These are phyloP conservation scores for Sesamia inferens DNA, from an alignment of 2,888 invertebrate species.

Conservation along the genomic window DNA sequence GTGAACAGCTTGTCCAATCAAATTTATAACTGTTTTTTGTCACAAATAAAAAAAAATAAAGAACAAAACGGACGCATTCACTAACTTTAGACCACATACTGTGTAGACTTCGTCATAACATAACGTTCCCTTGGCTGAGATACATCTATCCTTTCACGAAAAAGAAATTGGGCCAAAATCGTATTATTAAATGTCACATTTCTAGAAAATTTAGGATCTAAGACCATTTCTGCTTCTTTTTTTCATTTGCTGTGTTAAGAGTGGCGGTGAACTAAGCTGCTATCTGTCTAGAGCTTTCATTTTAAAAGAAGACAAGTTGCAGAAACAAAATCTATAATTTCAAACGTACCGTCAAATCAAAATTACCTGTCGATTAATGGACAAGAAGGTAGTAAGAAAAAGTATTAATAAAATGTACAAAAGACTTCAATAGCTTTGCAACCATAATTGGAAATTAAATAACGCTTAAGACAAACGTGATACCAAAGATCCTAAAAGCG, in stretches of 20 bases:
- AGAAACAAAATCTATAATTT: slow-evolving; percentile 3
- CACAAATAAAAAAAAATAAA: too few species aligned
- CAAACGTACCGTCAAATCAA: slow-evolving; percentile 5
- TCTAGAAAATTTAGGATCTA: neutral
- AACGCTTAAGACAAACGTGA: slow-evolving; percentile 20
- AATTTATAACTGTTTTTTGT: too few species aligned
- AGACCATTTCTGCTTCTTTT: too few species aligned
- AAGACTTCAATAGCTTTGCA: slow-evolving; percentile 23
- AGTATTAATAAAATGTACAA: too few species aligned
- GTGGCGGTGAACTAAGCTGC: too few species aligned
- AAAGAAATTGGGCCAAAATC: too few species aligned
- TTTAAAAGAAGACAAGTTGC: neutral
- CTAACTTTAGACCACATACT: neutral
- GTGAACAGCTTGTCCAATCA: neutral
- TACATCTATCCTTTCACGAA: too few species aligned
- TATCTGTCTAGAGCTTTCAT: neutral
- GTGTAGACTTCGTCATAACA: too few species aligned
- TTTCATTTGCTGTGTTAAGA: too few species aligned
- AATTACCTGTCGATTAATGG: slow-evolving; percentile 11
- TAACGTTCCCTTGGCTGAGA: too few species aligned
- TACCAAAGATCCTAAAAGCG: too few species aligned
- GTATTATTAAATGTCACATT: neutral
- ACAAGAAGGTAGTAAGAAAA: slow-evolving; percentile 22
- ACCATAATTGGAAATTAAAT: neutral
- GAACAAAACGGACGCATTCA: neutral